These are phyloP conservation scores for Selene dorsalis DNA, from an alignment of 2,797 vertebrate species.

Conservation along the genomic window DNA sequence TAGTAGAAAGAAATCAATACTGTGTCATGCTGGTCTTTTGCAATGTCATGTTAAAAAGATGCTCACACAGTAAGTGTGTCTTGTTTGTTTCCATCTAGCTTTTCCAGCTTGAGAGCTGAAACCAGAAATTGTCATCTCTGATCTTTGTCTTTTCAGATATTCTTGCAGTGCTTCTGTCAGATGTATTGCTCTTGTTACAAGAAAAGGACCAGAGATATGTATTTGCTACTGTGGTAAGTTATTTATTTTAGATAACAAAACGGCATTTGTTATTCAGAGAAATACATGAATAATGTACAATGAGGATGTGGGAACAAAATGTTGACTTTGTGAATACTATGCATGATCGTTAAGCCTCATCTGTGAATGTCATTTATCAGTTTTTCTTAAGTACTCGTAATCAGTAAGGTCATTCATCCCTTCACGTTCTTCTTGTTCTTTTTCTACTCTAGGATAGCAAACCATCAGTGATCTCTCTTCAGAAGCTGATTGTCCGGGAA, in stretches of 20 bases:
- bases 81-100: not conserved
- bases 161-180: constrained; percentile 92
- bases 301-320: not conserved
- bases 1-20: not conserved
- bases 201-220: constrained; percentile 96
- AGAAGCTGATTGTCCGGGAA: constrained; percentile 94
- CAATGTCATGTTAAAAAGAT: not conserved
- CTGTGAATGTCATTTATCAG: constrained; percentile 6
- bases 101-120: not conserved
- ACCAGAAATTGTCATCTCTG: constrained; percentile 4
- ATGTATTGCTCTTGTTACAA: constrained; percentile 93
- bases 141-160: constrained; percentile 84
- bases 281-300: not conserved
- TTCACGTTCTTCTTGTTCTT: not conserved
- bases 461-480: constrained; percentile 91
- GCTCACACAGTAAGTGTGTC: not conserved
- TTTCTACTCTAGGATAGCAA: constrained; percentile 89
- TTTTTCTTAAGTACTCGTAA: not conserved
- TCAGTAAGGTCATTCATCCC: not conserved
- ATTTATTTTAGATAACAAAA: constrained; percentile 4
- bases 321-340: not conserved
- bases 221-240: constrained; percentile 93
- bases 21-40: not conserved
- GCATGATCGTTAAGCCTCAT: not conserved
- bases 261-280: not conserved